Evolutionary conservation across 2,113 vertebrate genomes (phyloP).

Genomic region (Candoia aspera): DNA sequence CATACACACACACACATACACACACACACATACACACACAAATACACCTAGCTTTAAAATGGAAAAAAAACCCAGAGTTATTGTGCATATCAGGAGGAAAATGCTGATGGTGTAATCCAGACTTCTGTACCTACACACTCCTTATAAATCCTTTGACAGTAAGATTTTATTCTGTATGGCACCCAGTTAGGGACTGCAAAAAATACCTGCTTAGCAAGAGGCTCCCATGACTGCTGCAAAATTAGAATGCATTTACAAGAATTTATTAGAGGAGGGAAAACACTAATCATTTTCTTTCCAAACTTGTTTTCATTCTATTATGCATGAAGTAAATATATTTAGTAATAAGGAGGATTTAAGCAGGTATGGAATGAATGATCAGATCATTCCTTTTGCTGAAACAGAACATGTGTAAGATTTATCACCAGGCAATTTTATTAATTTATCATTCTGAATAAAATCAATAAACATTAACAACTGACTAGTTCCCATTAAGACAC

Average conservation of each 20-base stretch:
- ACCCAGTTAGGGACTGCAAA: slow-evolving; percentile 38
- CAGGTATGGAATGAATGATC: slow-evolving; percentile 29
- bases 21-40: not conserved
- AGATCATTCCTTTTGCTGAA: slow-evolving; percentile 5
- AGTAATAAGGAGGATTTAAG: slow-evolving; percentile 26
- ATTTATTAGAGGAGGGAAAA: slow-evolving; percentile 26
- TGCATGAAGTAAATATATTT: slow-evolving; percentile 27
- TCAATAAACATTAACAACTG: slow-evolving; percentile 23
- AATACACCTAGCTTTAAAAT: not conserved
- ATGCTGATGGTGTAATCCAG: slow-evolving; percentile 2
- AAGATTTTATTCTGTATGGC: slow-evolving; percentile 39
- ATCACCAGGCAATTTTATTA: slow-evolving; percentile 12
- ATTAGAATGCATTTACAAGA: slow-evolving; percentile 60
- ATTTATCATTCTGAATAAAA: slow-evolving; percentile 4
- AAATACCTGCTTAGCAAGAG: slow-evolving; percentile 32
- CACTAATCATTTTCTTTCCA: slow-evolving; percentile 36
- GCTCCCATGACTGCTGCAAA: slow-evolving; percentile 40
- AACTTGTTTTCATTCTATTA: slow-evolving; percentile 27
- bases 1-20: not conserved
- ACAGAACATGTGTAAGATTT: slow-evolving; percentile 8
- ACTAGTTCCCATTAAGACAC: slow-evolving; percentile 3
- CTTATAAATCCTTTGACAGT: slow-evolving; percentile 42
- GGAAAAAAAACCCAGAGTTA: not conserved
- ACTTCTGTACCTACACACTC: slow-evolving; percentile 24
- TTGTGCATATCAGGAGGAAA: not conserved